phyloP scores from a whole-genome alignment of 2,888 invertebrate species.

The Erebia palarica region DNA sequence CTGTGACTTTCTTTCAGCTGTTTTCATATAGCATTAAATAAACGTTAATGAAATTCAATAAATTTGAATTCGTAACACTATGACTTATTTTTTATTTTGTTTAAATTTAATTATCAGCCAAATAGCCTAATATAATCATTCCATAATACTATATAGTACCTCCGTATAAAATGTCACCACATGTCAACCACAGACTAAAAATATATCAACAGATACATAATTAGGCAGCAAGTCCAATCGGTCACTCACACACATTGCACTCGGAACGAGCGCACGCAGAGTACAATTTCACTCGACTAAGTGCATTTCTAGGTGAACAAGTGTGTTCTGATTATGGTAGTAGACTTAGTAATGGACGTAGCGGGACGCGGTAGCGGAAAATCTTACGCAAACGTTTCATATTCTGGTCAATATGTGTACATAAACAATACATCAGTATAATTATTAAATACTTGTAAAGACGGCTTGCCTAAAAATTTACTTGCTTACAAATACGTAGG shows the following conservation, averaged over 20 bases:
- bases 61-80: no score
- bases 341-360: slow-evolving; percentile 48
- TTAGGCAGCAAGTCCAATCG: slow-evolving; percentile 33
- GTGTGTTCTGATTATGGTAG: slow-evolving; percentile 54
- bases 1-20: no score
- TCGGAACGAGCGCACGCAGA: slow-evolving; percentile 68
- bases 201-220: slow-evolving; percentile 33
- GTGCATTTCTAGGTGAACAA: slow-evolving; percentile 61
- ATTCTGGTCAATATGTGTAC: neutral
- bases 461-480: neutral
- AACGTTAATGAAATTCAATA: no score
- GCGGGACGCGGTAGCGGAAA: slow-evolving; percentile 47
- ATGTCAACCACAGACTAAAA: slow-evolving; percentile 43
- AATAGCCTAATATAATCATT: neutral
- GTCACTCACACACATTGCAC: slow-evolving; percentile 61
- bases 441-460: neutral
- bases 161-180: slow-evolving; percentile 33
- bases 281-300: slow-evolving; percentile 71
- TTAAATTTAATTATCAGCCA: neutral
- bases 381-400: neutral
- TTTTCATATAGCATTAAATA: no score
- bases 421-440: neutral
- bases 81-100: no score
- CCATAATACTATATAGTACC: slow-evolving; percentile 17
- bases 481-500: neutral